These are phyloP conservation scores for Napeogenes sylphis DNA, from an alignment of 2,888 invertebrate species.

Conservation along the genomic window DNA sequence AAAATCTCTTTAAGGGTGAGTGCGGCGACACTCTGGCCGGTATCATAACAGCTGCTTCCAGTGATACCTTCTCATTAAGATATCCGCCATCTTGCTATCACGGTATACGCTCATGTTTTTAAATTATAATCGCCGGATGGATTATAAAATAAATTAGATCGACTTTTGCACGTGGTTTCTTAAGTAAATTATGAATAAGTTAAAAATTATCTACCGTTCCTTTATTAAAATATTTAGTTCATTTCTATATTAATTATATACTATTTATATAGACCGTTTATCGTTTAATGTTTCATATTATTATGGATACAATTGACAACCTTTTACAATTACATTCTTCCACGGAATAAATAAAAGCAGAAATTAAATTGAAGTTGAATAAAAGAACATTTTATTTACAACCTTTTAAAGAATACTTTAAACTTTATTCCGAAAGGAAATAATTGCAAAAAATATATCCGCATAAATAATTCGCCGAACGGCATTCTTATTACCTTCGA, in stretches of 20 bases:
- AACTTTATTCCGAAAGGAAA: conserved; percentile 1
- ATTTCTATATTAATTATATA: conserved; percentile 2
- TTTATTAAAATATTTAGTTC: background rate
- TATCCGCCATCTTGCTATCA: conserved; percentile 52
- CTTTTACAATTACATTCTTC: background rate
- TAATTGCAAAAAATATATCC: conserved; percentile 12
- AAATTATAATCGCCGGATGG: conserved; percentile 66
- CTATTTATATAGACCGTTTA: background rate
- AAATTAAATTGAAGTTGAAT: background rate
- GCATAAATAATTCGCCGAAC: conserved; percentile 38
- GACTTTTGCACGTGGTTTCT: conserved; percentile 10
- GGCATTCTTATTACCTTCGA: conserved; percentile 50
- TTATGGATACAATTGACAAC: too few relatives aligned
- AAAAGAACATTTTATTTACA: background rate
- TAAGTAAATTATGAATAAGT: background rate
- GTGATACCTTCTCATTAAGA: conserved; percentile 75
- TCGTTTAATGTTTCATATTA: background rate
- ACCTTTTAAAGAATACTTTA: background rate
- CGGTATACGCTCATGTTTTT: conserved; percentile 63
- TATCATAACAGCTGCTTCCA: conserved; percentile 75
- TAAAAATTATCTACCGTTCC: background rate
- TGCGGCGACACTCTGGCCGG: conserved; percentile 70
- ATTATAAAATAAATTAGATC: conserved; percentile 38
- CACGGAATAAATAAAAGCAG: background rate
- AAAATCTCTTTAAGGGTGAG: conserved; percentile 66